Percentiles rank a stretch among this genome's conserved stretches.
Conservation (phyloP, 2,797 vertebrate genomes). For the Falco novaeseelandiae region DNA sequence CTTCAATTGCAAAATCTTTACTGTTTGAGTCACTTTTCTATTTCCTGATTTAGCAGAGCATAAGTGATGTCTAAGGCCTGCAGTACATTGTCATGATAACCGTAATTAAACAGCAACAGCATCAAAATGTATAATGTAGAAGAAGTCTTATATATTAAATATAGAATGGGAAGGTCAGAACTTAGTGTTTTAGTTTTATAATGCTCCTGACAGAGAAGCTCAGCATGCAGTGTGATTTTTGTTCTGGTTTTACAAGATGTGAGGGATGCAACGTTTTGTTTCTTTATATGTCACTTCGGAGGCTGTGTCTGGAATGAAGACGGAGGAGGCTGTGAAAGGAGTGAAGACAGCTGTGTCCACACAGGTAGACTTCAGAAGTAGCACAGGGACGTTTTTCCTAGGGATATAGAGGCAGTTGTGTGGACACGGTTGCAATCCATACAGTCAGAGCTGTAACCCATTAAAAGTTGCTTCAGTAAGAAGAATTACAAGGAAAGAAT, state of each 20-base stretch:
- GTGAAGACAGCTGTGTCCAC: background rate
- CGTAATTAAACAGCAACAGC: background rate
- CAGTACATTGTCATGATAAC: background rate
- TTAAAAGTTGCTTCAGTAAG: background rate
- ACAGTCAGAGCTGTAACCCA: background rate
- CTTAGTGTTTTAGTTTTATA: background rate
- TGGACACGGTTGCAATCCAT: background rate
- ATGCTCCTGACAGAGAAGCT: background rate
- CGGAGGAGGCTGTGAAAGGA: background rate
- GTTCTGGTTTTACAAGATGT: background rate
- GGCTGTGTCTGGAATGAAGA: background rate
- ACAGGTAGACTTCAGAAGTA: background rate
- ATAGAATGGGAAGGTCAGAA: background rate
- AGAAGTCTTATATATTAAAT: background rate
- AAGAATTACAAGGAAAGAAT: background rate
- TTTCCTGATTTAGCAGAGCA: background rate
- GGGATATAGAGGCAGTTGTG: background rate
- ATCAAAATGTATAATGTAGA: background rate
- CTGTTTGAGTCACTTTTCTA: background rate
- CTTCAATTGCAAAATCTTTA: background rate
- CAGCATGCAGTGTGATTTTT: background rate
- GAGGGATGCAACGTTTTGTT: background rate
- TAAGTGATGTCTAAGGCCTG: background rate
- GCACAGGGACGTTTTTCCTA: background rate
- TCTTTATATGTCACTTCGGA: rapidly evolving